Percentiles rank a stretch among this genome's conserved stretches.
These are phyloP conservation scores for Epicampocera succincta DNA, from an alignment of 2,888 invertebrate genomes.

Conservation along the genomic window DNA sequence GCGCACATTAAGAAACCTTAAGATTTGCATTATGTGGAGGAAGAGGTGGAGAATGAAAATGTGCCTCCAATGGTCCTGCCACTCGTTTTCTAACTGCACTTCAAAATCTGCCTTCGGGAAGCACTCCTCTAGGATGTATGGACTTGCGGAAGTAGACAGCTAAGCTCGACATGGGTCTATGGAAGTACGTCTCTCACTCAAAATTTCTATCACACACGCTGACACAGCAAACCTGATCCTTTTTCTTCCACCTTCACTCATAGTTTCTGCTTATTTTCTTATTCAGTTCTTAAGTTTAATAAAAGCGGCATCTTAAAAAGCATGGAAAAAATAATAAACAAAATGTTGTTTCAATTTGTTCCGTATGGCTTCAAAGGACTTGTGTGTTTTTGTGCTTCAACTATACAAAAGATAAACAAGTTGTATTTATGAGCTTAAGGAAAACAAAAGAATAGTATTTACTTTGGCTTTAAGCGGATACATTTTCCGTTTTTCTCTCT, in stretches of 20 bases:
- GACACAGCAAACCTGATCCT: neutral
- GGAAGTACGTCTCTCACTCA: constrained; percentile 2
- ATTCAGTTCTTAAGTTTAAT: constrained; percentile 58
- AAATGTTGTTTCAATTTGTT: constrained; percentile 27
- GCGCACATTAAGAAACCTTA: no score
- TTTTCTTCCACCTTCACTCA: neutral
- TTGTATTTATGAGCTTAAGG: constrained; percentile 29
- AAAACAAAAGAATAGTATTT: neutral
- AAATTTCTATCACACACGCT: neutral
- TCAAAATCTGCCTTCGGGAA: no score
- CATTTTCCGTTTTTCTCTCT: neutral
- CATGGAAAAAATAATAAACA: constrained; percentile 18
- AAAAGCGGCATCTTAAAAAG: constrained; percentile 61
- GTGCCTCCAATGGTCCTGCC: no score
- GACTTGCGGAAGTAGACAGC: no score
- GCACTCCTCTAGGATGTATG: no score
- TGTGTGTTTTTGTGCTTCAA: neutral
- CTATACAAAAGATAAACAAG: constrained; percentile 47
- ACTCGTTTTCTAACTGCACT: no score
- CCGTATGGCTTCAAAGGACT: constrained; percentile 8
- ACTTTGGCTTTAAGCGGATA: neutral
- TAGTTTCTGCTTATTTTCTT: constrained; percentile 22
- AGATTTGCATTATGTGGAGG: no score
- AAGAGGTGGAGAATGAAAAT: no score
- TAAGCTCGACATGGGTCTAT: no score